Evolutionary conservation across 2,888 invertebrate genomes (phyloP), one percentile per base, ranked within the genome.

Genomic region (Ornithoptera priamus): DNA sequence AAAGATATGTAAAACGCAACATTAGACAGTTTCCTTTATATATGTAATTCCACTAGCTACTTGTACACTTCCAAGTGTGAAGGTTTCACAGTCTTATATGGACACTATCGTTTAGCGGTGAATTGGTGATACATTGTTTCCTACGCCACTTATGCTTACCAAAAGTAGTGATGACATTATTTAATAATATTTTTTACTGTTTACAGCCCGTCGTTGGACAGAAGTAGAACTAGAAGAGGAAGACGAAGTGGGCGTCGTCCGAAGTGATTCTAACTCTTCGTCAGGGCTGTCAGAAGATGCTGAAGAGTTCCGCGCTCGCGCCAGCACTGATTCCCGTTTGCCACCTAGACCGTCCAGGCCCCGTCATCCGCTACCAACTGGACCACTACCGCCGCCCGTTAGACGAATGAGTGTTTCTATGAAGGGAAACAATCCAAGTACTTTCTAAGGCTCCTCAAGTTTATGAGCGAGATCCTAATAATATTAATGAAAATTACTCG

Each of bases 401-500:
- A 90, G 96, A 53, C 91, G 96, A 72, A 96, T 96, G 95, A 96
- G 96, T 80, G 96, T 97, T 72, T 96, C 96, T 58, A 96, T 96
- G 93, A 90, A 93, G 72, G 95, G 95, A 66, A 94, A 94, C 80
- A 94, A 94, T 74, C 89, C 94, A 20, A 94, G 90, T 77, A 85
- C 87, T 22, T 91, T 87, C 73, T 91, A n/a, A 58, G 39, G 15
- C 18, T n/a, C n/a, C 24, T 17, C 17, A 18, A 50, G 17, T 50
- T 50, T 50, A 18, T 50, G 1, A 50, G 17, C 50, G 18, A 15
- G 1, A 50, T 15, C 50, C 50, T 2, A 50, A 50, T 50, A 50
- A 50, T 50, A 18, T 50, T 50, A 1, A 50, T 18, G 0, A 18
- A 17, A 15, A 50, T 3, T 50, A 15, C 53, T n/a, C n/a, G 8